phyloP scores from a whole-genome alignment of 2,888 invertebrate species.

The Rotaria sp. region DNA sequence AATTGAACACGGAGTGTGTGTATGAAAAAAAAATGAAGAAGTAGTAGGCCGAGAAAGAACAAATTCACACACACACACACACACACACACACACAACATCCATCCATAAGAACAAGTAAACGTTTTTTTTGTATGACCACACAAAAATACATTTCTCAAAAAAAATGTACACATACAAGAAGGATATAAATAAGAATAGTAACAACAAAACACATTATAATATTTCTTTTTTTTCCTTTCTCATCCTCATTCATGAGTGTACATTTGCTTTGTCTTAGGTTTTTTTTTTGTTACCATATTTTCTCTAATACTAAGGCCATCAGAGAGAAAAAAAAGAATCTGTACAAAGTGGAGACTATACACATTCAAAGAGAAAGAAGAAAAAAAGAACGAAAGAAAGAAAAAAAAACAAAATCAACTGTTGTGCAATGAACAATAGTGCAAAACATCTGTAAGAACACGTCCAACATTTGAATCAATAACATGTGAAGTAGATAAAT shows the following conservation, averaged over 20 bases:
- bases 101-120: background rate
- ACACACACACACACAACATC: constrained; percentile 7
- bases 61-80: background rate
- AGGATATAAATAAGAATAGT: constrained; percentile 19
- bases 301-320: constrained; percentile 17
- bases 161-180: constrained; percentile 24
- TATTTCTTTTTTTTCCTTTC: background rate
- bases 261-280: background rate
- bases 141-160: constrained; percentile 24
- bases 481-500: constrained; percentile 91
- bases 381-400: background rate
- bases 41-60: constrained; percentile 8
- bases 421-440: constrained; percentile 47
- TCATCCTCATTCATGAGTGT: constrained; percentile 4
- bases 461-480: constrained; percentile 85
- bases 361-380: background rate
- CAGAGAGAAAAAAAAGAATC: background rate
- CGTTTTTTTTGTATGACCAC: constrained; percentile 11
- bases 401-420: constrained; percentile 1
- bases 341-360: constrained; percentile 22
- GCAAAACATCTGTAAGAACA: constrained; percentile 67
- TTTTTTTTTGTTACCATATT: background rate
- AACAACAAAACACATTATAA: background rate
- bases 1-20: constrained; percentile 2
- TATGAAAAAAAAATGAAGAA: background rate